Evolutionary conservation across 2,113 vertebrate species (phyloP).

Genomic region (Corapipo altera): DNA sequence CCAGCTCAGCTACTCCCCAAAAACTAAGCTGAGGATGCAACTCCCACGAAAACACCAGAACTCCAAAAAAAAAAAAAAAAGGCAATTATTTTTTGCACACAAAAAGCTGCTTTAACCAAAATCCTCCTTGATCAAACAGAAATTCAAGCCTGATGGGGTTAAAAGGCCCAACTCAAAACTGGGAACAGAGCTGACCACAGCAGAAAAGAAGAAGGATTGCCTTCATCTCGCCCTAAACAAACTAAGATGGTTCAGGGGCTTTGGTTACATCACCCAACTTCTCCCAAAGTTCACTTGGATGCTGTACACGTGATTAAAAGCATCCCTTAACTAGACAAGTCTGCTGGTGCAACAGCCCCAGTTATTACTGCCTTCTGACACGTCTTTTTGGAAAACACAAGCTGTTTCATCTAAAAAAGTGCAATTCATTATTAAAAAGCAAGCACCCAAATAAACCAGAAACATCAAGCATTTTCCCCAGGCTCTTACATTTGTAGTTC

Average conservation of each 20-base stretch:
- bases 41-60: not conserved
- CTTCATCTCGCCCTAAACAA: not conserved
- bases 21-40: not conserved
- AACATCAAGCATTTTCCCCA: constrained; percentile 22
- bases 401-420: constrained; percentile 53
- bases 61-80: not conserved
- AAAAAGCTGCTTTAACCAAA: not conserved
- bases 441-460: constrained; percentile 53
- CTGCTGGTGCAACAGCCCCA: not conserved
- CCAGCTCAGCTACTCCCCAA: not conserved
- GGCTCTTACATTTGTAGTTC: constrained; percentile 5
- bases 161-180: not conserved
- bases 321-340: not conserved
- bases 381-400: constrained; percentile 3
- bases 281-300: not conserved
- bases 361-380: constrained; percentile 22
- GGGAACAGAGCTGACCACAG: not conserved
- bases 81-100: not conserved
- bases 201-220: not conserved
- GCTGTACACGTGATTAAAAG: not conserved
- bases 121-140: not conserved
- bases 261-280: not conserved
- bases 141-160: not conserved
- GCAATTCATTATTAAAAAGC: constrained; percentile 56
- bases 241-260: not conserved